A percentile compares a stretch with the other conserved stretches of the same genome.
These are phyloP conservation scores for Pelmatolapia mariae DNA, from an alignment of 2,113 vertebrate genomes.

Conservation along the genomic window DNA sequence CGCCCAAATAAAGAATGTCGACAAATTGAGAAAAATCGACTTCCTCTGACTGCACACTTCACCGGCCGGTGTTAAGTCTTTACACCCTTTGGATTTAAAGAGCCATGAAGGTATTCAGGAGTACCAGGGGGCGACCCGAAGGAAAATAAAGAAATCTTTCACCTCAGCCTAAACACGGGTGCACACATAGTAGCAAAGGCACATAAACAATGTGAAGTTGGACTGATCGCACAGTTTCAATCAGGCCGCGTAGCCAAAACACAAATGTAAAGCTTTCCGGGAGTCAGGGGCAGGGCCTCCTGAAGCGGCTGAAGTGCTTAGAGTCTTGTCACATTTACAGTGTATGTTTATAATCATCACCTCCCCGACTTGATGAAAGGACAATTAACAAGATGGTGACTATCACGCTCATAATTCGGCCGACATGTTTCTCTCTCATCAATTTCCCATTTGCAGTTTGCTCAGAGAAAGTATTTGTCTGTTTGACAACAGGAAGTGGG, in stretches of 20 bases:
- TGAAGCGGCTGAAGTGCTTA: not conserved
- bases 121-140: not conserved
- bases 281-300: not conserved
- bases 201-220: constrained; percentile 51
- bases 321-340: not conserved
- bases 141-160: constrained; percentile 57
- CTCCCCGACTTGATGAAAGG: constrained; percentile 24
- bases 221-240: constrained; percentile 33
- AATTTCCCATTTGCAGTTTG: constrained; percentile 29
- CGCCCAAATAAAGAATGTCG: constrained; percentile 44
- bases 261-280: constrained; percentile 41
- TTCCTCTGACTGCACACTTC: not conserved
- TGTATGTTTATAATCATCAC: not conserved
- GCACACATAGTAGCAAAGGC: constrained; percentile 28
- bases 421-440: constrained; percentile 5
- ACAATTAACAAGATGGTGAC: constrained; percentile 37
- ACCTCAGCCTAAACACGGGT: constrained; percentile 53
- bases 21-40: not conserved
- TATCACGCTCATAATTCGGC: constrained; percentile 3
- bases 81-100: not conserved
- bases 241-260: constrained; percentile 52
- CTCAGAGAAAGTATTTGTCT: not conserved
- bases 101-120: constrained; percentile 6
- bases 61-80: not conserved
- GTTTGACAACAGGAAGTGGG: constrained; percentile 10